A percentile compares a stretch with the other conserved stretches of the same genome.
phyloP scores from a whole-genome alignment of 2,797 vertebrate species.

The Pseudocheirus occidentalis region DNA sequence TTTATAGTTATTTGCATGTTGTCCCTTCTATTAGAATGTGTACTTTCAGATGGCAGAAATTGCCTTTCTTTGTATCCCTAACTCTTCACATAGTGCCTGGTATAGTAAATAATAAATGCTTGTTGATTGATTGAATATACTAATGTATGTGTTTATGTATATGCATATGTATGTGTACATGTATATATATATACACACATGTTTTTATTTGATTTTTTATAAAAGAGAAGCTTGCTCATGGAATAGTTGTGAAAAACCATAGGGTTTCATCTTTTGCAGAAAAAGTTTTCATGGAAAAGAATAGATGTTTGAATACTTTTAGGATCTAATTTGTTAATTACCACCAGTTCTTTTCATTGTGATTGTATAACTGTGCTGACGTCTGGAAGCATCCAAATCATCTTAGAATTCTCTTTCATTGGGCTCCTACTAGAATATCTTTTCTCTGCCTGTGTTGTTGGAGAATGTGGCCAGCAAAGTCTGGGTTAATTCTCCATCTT shows the following conservation, averaged over 20 bases:
- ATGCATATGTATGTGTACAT: no score
- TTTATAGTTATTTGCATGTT: neutral
- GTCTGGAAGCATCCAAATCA: conserved; percentile 57
- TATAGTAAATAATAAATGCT: neutral
- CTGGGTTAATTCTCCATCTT: conserved; percentile 41
- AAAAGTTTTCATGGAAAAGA: conserved; percentile 37
- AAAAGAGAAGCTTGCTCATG: conserved; percentile 7
- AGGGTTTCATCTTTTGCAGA: conserved; percentile 48
- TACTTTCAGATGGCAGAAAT: neutral
- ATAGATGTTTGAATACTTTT: conserved; percentile 41
- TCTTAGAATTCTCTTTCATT: neutral
- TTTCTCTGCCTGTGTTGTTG: conserved; percentile 27
- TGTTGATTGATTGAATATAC: neutral
- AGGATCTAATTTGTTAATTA: conserved; percentile 61
- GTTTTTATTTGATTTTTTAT: neutral
- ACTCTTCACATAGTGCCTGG: neutral
- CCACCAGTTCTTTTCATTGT: conserved; percentile 67
- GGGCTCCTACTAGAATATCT: conserved; percentile 15
- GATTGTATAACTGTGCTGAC: conserved; percentile 60
- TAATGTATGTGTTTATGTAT: neutral
- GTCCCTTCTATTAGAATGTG: neutral
- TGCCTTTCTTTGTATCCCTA: neutral
- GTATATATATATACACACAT: neutral
- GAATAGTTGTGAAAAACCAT: conserved; percentile 33
- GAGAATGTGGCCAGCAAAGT: conserved; percentile 8